Evolutionary conservation across 2,888 invertebrate genomes (phyloP).

Genomic region (Drosophila rubida): DNA sequence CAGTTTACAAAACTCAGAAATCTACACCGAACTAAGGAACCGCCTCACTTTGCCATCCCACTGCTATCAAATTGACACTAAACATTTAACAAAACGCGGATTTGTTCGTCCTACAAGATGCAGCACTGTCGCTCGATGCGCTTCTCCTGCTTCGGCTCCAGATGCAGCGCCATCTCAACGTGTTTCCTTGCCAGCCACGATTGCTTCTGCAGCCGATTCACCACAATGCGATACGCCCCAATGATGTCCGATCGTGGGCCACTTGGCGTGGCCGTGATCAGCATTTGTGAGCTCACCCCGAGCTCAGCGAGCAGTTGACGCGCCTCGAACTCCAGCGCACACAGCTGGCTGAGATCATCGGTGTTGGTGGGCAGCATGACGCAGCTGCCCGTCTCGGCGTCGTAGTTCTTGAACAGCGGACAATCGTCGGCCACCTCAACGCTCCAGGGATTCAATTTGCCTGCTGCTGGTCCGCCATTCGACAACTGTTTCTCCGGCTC

Average conservation of each 20-base stretch:
- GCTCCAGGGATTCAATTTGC: slow-evolving; percentile 78
- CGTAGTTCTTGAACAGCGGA: slow-evolving; percentile 84
- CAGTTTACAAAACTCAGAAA: slow-evolving; percentile 51
- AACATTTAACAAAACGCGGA: slow-evolving; percentile 40
- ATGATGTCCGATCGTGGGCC: slow-evolving; percentile 89
- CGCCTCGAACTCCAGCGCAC: slow-evolving; percentile 86
- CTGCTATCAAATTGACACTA: slow-evolving; percentile 46
- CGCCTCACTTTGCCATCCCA: slow-evolving; percentile 20
- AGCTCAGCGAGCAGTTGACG: slow-evolving; percentile 86
- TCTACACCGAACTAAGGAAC: slow-evolving; percentile 68
- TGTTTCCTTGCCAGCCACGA: slow-evolving; percentile 84
- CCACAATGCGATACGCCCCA: slow-evolving; percentile 89
- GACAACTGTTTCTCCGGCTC: slow-evolving; percentile 79
- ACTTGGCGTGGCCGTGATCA: slow-evolving; percentile 86
- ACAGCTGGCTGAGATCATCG: slow-evolving; percentile 82
- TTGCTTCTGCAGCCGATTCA: slow-evolving; percentile 86
- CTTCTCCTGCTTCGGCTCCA: slow-evolving; percentile 82
- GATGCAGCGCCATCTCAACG: slow-evolving; percentile 83
- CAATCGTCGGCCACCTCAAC: slow-evolving; percentile 77
- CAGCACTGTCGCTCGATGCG: slow-evolving; percentile 82
- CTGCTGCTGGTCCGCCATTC: slow-evolving; percentile 68
- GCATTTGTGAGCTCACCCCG: slow-evolving; percentile 87
- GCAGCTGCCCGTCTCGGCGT: slow-evolving; percentile 85
- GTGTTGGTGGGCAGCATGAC: slow-evolving; percentile 85
- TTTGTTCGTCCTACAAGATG: slow-evolving; percentile 72